Evolutionary conservation across 2,113 vertebrate species (phyloP).

Genomic region (Trematomus loennbergii): DNA sequence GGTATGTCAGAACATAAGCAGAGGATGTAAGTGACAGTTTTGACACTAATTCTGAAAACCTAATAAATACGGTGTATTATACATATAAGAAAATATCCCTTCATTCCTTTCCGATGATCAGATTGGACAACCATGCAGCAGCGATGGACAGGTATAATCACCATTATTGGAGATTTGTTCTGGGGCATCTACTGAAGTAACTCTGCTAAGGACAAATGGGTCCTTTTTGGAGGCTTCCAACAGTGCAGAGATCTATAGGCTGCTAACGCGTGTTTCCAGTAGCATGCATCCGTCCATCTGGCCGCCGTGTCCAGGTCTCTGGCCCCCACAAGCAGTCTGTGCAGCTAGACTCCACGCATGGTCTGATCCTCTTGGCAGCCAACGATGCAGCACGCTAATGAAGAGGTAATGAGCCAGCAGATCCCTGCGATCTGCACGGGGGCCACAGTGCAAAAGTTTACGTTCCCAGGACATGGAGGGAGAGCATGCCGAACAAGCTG

Average conservation of each 20-base stretch:
- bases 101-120: slow-evolving; percentile 61
- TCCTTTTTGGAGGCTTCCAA: slow-evolving; percentile 24
- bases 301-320: slow-evolving; percentile 57
- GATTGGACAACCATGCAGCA: slow-evolving; percentile 71
- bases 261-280: slow-evolving; percentile 45
- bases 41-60: slow-evolving; percentile 77
- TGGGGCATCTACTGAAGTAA: slow-evolving; percentile 10
- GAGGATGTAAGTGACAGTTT: slow-evolving; percentile 81
- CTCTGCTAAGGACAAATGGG: slow-evolving; percentile 15
- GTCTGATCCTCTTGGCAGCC: slow-evolving; percentile 75
- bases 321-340: slow-evolving; percentile 60
- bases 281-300: slow-evolving; percentile 63
- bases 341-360: slow-evolving; percentile 65
- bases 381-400: slow-evolving; percentile 73
- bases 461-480: slow-evolving; percentile 84
- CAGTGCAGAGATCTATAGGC: background rate
- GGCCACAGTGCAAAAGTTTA: slow-evolving; percentile 87
- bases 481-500: slow-evolving; percentile 81
- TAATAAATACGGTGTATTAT: slow-evolving; percentile 63
- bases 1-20: slow-evolving; percentile 75
- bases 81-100: slow-evolving; percentile 50
- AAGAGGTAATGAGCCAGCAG: slow-evolving; percentile 82
- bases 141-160: slow-evolving; percentile 65
- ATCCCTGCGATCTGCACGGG: slow-evolving; percentile 77
- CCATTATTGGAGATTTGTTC: slow-evolving; percentile 43